These are phyloP conservation scores for Ametastegia equiseti DNA, from an alignment of 2,888 invertebrate genomes.

Conservation along the genomic window DNA sequence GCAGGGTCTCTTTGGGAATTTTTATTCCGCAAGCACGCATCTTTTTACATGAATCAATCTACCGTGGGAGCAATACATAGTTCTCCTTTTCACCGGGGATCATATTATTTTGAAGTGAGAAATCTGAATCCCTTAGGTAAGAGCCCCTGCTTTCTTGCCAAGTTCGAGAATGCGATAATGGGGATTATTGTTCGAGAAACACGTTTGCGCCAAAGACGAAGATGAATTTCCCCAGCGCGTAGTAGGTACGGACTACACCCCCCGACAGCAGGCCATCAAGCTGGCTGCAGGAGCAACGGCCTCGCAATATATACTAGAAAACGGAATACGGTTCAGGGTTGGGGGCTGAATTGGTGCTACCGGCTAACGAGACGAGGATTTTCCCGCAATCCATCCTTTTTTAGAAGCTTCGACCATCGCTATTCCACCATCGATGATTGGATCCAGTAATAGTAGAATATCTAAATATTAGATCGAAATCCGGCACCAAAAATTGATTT, in stretches of 20 bases:
- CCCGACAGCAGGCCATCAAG: slow-evolving; percentile 20
- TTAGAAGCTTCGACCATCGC: not conserved
- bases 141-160: slow-evolving; percentile 4
- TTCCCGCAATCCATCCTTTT: not conserved
- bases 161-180: slow-evolving; percentile 47
- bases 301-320: not conserved
- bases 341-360: not conserved
- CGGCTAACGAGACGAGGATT: slow-evolving; percentile 25
- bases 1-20: not conserved
- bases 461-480: not conserved
- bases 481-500: not conserved
- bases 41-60: not conserved
- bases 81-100: slow-evolving; percentile 4
- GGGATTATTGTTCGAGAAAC: slow-evolving; percentile 58
- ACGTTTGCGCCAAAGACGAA: slow-evolving; percentile 52
- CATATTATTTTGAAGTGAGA: slow-evolving; percentile 22
- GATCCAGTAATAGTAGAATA: not conserved
- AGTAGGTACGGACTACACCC: too few relatives aligned
- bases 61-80: not conserved
- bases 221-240: slow-evolving; percentile 49
- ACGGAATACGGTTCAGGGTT: slow-evolving; percentile 16
- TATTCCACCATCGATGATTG: not conserved
- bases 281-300: slow-evolving; percentile 12
- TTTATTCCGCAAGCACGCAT: not conserved
- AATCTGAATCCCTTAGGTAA: slow-evolving; percentile 8